These are phyloP conservation scores for Chironomus tentans DNA, from an alignment of 2,888 invertebrate genomes.

Conservation along the genomic window DNA sequence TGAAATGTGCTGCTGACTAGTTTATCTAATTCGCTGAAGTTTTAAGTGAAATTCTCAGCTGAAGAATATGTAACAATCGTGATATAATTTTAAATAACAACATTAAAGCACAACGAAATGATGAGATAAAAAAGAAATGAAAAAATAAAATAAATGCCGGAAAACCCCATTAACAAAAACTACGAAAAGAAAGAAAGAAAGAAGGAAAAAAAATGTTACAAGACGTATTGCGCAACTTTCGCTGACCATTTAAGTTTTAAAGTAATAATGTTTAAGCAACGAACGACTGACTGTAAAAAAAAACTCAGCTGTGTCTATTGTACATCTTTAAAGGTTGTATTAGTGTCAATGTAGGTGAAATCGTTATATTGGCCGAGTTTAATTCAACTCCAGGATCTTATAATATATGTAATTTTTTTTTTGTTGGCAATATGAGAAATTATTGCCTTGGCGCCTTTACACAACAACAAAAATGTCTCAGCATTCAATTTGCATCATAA, in stretches of 20 bases:
- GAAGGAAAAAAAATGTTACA: not conserved
- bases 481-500: conserved; percentile 13
- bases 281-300: not conserved
- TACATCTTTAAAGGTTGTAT: too few species aligned
- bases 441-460: conserved; percentile 1
- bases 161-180: not conserved
- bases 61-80: not conserved
- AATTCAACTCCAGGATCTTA: conserved; percentile 1
- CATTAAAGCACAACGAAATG: too few species aligned
- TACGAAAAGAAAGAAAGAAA: too few species aligned
- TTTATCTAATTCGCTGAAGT: too few species aligned
- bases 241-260: not conserved
- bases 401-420: not conserved
- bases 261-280: not conserved
- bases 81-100: not conserved
- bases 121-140: not conserved
- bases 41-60: too few species aligned
- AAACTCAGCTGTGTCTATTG: not conserved
- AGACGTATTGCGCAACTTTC: conserved; percentile 15
- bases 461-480: not conserved
- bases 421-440: not conserved
- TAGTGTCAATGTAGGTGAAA: too few species aligned
- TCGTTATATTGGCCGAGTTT: too few species aligned
- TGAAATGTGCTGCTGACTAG: too few species aligned
- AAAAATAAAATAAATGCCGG: not conserved